Evolutionary conservation across 2,113 vertebrate species (phyloP).

Genomic region (Embiotoca jacksoni): DNA sequence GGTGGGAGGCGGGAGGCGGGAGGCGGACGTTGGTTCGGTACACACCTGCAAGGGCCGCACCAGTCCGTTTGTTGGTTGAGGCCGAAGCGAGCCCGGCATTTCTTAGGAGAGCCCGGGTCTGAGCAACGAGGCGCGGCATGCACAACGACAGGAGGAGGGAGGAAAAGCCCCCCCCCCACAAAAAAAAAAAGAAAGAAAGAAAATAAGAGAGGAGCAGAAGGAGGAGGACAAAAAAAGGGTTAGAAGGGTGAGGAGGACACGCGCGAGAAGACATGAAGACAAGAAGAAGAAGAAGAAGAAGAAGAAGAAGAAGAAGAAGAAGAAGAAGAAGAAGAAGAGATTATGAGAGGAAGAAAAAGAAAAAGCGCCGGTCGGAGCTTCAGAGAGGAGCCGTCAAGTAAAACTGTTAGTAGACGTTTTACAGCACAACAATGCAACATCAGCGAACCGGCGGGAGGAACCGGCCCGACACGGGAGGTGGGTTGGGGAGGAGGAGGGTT

Average conservation of each 20-base stretch:
- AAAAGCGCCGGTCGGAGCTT: slow-evolving; percentile 35
- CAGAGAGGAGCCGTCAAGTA: slow-evolving; percentile 19
- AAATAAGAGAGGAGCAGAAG: slow-evolving; percentile 33
- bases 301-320: slow-evolving; percentile 43
- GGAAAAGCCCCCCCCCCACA: background rate
- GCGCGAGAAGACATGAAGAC: background rate
- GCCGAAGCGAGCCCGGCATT: slow-evolving; percentile 99
- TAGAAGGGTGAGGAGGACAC: slow-evolving; percentile 69
- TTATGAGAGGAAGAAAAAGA: slow-evolving; percentile 34
- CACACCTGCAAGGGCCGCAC: slow-evolving; percentile 99
- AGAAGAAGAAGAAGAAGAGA: slow-evolving; percentile 42
- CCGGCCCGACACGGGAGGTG: background rate
- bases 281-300: slow-evolving; percentile 29
- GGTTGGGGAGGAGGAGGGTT: background rate
- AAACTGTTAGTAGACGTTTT: slow-evolving; percentile 66
- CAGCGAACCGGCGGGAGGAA: slow-evolving; percentile 7
- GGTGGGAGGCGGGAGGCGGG: slow-evolving; percentile 41
- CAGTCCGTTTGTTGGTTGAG: slow-evolving; percentile 99
- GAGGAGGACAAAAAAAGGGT: slow-evolving; percentile 61
- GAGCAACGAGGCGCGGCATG: slow-evolving; percentile 90
- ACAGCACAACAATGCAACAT: slow-evolving; percentile 29
- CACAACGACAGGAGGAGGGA: slow-evolving; percentile 75
- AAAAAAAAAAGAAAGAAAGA: background rate
- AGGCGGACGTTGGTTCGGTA: slow-evolving; percentile 75
- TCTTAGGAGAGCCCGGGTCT: slow-evolving; percentile 99